These are phyloP conservation scores for Tetramorium parvispinum DNA, from an alignment of 1,140 invertebrate genomes.

Conservation along the genomic window DNA sequence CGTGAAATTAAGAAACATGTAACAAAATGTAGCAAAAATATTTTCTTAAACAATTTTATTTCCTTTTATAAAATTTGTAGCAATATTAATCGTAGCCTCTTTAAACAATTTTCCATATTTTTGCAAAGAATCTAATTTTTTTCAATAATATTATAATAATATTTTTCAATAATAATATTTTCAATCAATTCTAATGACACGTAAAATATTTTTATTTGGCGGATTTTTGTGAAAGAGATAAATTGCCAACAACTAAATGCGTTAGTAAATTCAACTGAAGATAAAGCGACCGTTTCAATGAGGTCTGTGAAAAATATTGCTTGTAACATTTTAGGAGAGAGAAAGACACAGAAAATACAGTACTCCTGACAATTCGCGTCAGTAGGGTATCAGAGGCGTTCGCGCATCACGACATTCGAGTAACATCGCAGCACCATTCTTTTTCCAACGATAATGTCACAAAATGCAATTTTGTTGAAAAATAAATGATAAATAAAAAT, in stretches of 20 bases:
- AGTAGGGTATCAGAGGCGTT: constrained; percentile 5
- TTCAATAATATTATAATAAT: not conserved
- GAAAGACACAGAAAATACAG: not conserved
- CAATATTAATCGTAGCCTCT: not conserved
- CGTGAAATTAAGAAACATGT: not conserved
- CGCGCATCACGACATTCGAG: not conserved
- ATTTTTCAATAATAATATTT: too few relatives aligned
- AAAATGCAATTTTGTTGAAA: not conserved
- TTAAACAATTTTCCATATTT: not conserved
- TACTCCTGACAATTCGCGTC: not conserved
- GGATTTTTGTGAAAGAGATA: not conserved
- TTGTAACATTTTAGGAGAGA: not conserved
- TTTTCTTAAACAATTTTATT: not conserved
- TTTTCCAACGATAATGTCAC: not conserved
- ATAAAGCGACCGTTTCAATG: constrained; percentile 10
- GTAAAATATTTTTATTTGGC: constrained; percentile 1
- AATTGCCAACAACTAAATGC: not conserved
- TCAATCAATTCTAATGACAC: not conserved
- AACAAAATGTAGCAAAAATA: not conserved
- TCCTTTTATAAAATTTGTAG: not conserved
- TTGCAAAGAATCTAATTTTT: not conserved
- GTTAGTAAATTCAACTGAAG: not conserved
- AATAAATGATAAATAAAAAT: not conserved
- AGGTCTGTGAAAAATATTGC: constrained; percentile 22
- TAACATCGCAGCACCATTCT: not conserved